Evolutionary conservation across 2,113 vertebrate genomes (phyloP).

Genomic region (Sinocyclocheilus grahami): DNA sequence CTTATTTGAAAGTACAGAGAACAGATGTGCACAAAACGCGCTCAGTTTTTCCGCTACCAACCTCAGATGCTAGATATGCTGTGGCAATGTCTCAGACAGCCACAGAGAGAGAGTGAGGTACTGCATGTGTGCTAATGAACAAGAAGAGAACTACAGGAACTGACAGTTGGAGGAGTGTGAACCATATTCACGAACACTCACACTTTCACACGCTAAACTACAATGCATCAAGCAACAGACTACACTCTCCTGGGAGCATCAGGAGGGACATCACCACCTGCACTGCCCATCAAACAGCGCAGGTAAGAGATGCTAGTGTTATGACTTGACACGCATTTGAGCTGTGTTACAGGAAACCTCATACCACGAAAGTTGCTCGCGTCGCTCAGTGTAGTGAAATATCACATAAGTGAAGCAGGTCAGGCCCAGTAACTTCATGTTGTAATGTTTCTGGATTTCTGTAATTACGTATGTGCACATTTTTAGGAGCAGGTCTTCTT

Average conservation of each 20-base stretch:
- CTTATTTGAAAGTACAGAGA: conserved; percentile 60
- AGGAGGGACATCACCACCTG: conserved; percentile 58
- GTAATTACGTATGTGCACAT: not conserved
- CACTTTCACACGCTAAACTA: not conserved
- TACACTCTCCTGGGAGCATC: conserved; percentile 12
- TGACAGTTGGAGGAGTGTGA: conserved; percentile 35
- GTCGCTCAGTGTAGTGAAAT: not conserved
- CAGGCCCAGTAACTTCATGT: not conserved
- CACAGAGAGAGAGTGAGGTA: conserved; percentile 30
- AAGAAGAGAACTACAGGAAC: conserved; percentile 41
- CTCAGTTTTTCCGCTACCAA: conserved; percentile 63
- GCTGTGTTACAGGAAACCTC: conserved; percentile 13
- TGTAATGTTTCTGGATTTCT: not conserved
- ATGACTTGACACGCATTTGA: not conserved
- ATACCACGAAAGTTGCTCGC: not conserved
- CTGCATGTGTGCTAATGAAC: conserved; percentile 30
- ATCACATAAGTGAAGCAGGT: not conserved
- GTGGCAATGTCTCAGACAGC: conserved; percentile 25
- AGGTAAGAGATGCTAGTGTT: conserved; percentile 62
- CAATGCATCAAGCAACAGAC: conserved; percentile 19
- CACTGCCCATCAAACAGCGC: conserved; percentile 72
- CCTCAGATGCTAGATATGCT: conserved; percentile 51
- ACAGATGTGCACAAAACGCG: conserved; percentile 52
- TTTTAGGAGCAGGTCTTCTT: conserved; percentile 57
- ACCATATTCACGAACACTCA: not conserved